Conservation (phyloP, 1,140 invertebrate genomes). For the Drosophila cardini region DNA sequence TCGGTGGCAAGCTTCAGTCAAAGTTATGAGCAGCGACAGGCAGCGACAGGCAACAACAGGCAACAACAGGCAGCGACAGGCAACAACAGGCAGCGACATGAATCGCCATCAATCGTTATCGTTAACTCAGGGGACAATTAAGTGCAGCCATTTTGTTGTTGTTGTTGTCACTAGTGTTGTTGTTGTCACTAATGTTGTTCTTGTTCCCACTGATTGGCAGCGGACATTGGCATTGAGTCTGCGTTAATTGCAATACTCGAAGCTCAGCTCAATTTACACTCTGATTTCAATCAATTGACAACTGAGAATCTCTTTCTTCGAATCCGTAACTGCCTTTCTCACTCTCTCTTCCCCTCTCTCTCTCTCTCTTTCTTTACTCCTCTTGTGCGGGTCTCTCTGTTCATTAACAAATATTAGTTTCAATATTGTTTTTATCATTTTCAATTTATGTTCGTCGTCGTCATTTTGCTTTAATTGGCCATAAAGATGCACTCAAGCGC, state of each 20-base stretch:
- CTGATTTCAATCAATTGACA: conserved; percentile 78
- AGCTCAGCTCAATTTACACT: conserved; percentile 71
- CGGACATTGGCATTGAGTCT: conserved; percentile 52
- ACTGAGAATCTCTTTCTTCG: background rate
- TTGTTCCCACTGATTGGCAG: conserved; percentile 57
- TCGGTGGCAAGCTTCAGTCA: conserved; percentile 40
- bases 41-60: conserved; percentile 14
- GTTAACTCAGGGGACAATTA: conserved; percentile 60
- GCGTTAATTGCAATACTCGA: conserved; percentile 55
- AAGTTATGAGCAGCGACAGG: conserved; percentile 34
- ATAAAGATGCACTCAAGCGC: conserved; percentile 30
- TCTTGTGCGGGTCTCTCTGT: conserved; percentile 60
- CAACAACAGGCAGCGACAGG: conserved; percentile 9
- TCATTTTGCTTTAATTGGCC: conserved; percentile 51
- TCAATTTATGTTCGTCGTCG: conserved; percentile 61
- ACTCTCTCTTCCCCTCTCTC: background rate
- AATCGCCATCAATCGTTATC: conserved; percentile 30
- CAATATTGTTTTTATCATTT: conserved; percentile 79
- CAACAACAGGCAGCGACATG: conserved; percentile 18
- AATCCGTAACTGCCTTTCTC: conserved; percentile 20
- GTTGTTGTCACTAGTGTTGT: background rate
- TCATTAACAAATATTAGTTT: conserved; percentile 78
- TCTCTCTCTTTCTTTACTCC: conserved; percentile 17
- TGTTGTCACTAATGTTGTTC: conserved; percentile 15
- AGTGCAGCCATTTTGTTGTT: conserved; percentile 66